Base-by-base conservation (phyloP, 2,888 invertebrate genomes). In the Mongoloraphidia duomilia region DNA sequence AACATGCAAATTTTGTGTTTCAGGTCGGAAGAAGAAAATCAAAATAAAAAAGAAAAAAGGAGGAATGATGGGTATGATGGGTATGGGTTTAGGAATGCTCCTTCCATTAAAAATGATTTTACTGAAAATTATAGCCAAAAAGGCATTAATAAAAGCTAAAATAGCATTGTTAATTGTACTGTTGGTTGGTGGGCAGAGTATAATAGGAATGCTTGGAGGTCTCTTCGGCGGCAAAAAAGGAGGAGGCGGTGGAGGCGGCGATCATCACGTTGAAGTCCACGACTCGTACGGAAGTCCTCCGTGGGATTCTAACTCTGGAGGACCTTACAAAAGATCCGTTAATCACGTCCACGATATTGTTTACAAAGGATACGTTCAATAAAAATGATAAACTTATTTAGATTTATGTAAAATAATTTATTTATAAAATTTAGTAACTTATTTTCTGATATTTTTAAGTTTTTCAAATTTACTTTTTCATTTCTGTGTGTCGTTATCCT, bases 61-160 rank as follows among this genome's bases (percentile, higher is more conserved):
- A 74, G 86, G 87, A 60, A 88, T 88, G 85, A 86, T 89, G 86
- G 79, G 83, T 36, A 86, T 85, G 78, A 85, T 90, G 85, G 85
- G 87, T 82, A 87, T 87, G 85, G 87, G 86, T 8, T 77, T 82
- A 55, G 82, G 82, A 5, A 87, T 86, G 77, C 70, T 89, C 74
- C 75, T 88, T 33, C 89, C 89, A 0, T 63, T 89, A 3, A 86
- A 83, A 9, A 84, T 89, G 58, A 87, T 85, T 38, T 82, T 82
- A 9, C 73, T 90, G 8, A 89, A 88, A 71, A 67, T 88, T 33
- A 63, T 89, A 53, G 89, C 89, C 9, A 88, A 88, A 49, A 90
- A 90, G 63, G 89, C 89, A n/a, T 68, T 89, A 52, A 88, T 89
- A 60, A 82, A 61, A 34, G 78, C 81, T 51, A 82, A 84, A 73